Conservation (phyloP, 1,140 invertebrate genomes). For the Papilio polyxenes region DNA sequence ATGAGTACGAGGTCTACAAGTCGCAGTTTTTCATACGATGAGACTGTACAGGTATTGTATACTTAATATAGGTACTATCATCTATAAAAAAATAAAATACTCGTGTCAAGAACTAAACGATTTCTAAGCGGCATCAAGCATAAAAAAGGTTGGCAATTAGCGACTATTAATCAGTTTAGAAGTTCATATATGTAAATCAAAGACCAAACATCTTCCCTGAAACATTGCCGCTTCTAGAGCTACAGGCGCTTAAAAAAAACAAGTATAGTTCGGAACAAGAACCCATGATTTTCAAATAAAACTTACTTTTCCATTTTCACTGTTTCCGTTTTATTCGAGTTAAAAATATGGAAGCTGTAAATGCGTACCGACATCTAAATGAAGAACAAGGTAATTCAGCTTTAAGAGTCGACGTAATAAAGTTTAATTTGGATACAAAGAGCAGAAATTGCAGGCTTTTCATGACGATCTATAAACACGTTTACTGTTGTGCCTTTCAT, state of each 20-base stretch:
- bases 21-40: conserved; percentile 72
- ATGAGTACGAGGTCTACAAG: conserved; percentile 63
- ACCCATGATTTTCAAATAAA: conserved; percentile 44
- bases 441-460: conserved; percentile 57
- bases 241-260: neutral
- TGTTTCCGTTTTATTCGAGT: conserved; percentile 31
- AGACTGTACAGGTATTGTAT: conserved; percentile 68
- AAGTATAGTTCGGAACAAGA: neutral
- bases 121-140: neutral
- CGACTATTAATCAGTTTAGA: too few relatives aligned
- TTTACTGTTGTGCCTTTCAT: conserved; percentile 39
- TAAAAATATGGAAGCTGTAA: conserved; percentile 37
- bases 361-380: conserved; percentile 22
- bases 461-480: conserved; percentile 57
- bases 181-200: neutral
- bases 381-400: conserved; percentile 41
- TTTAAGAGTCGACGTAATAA: conserved; percentile 43
- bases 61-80: neutral
- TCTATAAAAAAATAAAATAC: neutral
- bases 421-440: conserved; percentile 49
- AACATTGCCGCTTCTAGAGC: neutral
- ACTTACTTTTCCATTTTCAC: conserved; percentile 36
- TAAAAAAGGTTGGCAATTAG: too few relatives aligned
- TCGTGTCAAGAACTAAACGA: neutral
- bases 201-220: too few relatives aligned